A percentile compares a stretch with the other conserved stretches of the same genome.
Evolutionary conservation across 2,797 vertebrate species (phyloP).

Genomic region (Leuciscus waleckii): DNA sequence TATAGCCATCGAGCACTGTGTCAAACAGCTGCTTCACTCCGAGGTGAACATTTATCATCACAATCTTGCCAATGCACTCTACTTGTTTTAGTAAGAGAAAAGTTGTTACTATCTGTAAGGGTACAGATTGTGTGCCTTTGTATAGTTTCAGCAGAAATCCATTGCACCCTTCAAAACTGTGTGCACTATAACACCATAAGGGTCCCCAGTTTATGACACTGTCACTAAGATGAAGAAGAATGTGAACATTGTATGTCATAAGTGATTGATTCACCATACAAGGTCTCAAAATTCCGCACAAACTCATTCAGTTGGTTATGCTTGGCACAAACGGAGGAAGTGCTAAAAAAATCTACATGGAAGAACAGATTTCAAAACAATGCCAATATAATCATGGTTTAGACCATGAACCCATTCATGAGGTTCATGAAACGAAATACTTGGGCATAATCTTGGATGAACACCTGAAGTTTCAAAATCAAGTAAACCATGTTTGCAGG

Average conservation of each 20-base stretch:
- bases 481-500: no score
- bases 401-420: no score
- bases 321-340: conserved; percentile 1
- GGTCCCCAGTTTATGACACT: not conserved
- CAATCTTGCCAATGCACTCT: not conserved
- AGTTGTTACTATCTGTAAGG: no score
- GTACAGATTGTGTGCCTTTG: conserved; percentile 4
- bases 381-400: no score
- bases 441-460: no score
- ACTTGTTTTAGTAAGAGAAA: no score
- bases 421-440: no score
- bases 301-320: not conserved
- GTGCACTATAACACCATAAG: not conserved
- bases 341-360: not conserved
- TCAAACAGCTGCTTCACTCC: not conserved
- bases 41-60: not conserved
- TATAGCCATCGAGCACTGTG: not conserved
- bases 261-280: not conserved
- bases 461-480: no score
- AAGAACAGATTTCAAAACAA: conserved; percentile 5
- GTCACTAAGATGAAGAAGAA: conserved; percentile 10
- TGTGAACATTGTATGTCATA: conserved; percentile 5
- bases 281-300: not conserved
- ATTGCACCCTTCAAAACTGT: not conserved
- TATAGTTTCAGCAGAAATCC: conserved; percentile 20